These are phyloP conservation scores for Mormyrus hasselquistii DNA, from an alignment of 2,797 vertebrate species.

Conservation along the genomic window DNA sequence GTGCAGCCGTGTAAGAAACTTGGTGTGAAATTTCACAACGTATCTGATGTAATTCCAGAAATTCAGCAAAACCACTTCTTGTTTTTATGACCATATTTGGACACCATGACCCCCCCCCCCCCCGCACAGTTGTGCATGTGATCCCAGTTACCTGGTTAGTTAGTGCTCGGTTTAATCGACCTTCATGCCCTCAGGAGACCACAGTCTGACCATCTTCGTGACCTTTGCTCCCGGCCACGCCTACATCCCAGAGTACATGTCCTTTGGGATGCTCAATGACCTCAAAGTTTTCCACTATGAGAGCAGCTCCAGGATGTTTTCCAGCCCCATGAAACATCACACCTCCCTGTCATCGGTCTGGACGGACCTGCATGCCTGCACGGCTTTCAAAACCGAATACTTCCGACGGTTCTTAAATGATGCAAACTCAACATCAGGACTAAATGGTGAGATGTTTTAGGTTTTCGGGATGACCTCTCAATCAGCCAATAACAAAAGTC, in stretches of 20 bases:
- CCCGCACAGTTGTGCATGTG: not conserved
- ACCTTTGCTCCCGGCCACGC: constrained; percentile 12
- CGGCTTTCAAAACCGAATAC: constrained; percentile 25
- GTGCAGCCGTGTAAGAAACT: not conserved
- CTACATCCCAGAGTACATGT: constrained; percentile 21
- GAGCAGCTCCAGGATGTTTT: constrained; percentile 4
- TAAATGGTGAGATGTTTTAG: constrained; percentile 14
- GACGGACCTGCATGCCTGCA: constrained; percentile 26
- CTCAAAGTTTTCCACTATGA: constrained; percentile 19
- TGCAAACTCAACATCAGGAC: constrained; percentile 17
- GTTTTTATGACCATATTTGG: not conserved
- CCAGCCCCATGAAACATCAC: constrained; percentile 10
- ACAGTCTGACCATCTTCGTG: constrained; percentile 26
- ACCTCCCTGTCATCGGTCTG: constrained; percentile 18
- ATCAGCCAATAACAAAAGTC: too few species aligned
- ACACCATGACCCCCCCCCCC: not conserved
- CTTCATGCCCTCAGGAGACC: not conserved
- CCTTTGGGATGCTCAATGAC: constrained; percentile 25
- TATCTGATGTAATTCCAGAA: not conserved
- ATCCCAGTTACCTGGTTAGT: not conserved
- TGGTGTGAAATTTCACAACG: not conserved
- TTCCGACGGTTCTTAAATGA: constrained; percentile 21
- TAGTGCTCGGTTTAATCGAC: not conserved
- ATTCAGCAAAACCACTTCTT: not conserved
- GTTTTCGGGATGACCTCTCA: too few species aligned